Conservation (phyloP, 2,888 invertebrate genomes). For the Tenthredo livida region DNA sequence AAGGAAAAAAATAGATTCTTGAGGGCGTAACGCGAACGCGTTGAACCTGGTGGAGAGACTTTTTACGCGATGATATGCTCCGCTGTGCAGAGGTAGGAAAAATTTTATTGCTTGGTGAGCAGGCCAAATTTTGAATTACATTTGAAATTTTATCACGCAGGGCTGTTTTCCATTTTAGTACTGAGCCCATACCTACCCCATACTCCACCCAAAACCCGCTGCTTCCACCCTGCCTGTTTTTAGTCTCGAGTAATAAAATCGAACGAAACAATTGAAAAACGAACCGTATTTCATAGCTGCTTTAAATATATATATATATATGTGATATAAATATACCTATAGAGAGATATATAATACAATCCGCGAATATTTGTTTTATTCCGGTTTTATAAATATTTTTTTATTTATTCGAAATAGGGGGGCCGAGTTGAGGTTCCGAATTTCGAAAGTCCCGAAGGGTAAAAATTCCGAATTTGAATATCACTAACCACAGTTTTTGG, state of each 20-base stretch:
- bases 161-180: conserved; percentile 28
- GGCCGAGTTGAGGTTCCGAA: not conserved
- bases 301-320: too few relatives aligned
- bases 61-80: not conserved
- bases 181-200: conserved; percentile 6
- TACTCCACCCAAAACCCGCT: not conserved
- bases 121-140: conserved; percentile 32
- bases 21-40: not conserved
- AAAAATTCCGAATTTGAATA: too few relatives aligned
- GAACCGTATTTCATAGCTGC: conserved; percentile 60
- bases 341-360: not conserved
- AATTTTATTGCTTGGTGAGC: conserved; percentile 7
- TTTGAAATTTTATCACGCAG: conserved; percentile 29
- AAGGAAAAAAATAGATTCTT: not conserved
- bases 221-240: not conserved
- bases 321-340: not conserved
- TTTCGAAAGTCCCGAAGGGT: too few relatives aligned
- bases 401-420: not conserved
- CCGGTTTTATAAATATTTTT: not conserved
- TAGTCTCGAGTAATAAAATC: conserved; percentile 60
- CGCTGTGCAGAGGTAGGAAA: not conserved
- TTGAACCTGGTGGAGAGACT: not conserved
- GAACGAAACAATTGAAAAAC: conserved; percentile 64
- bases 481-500: too few relatives aligned
- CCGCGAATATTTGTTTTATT: not conserved